Base-by-base conservation (phyloP, 2,797 vertebrate genomes). In the Nasua narica region DNA sequence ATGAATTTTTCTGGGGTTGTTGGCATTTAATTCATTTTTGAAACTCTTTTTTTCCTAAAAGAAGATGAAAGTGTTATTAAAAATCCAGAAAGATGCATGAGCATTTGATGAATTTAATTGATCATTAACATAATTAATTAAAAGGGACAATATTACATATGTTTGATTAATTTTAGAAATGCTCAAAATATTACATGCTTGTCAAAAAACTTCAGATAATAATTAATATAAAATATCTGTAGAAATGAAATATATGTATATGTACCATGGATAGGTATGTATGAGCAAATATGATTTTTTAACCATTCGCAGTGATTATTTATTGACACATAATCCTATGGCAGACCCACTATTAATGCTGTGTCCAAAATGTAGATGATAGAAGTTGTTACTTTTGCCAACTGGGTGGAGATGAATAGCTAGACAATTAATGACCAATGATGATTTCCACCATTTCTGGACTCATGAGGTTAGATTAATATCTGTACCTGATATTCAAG, bases 81-180 rank as follows among this genome's bases (percentile, higher is more conserved):
- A 96, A 87, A 76, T 35, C 84, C 67, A 82, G 25, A 65, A 85
- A 84, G 8, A 86, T 37, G 2, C 3, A 65, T 54, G 35, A 76
- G 3, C 21, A 70, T 85, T 69, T 62, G 56, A 58, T 90, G 27
- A 76, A 29, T 90, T 69, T 69, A 89, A 54, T 27, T 90, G 37
- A 50, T 0, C 18, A 32, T n/a, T 62, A 18, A 5, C 74, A 6
- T 76, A 87, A 87, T 77, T 87, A 48, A 69, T 40, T 90, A 54
- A 72, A 96, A 93, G 18, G 9, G 32, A 27, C 37, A 56, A 69
- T 88, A 74, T 21, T 85, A 11, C 37, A 15, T 93, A 91, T 91
- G 13, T 12, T 27, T 88, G 5, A 95, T 94, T 84, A 83, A 76
- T 86, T 95, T 94, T 81, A 90, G 35, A 70, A 95, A 85, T 94